These are phyloP conservation scores for Zaprionus taronus DNA, from an alignment of 1,140 invertebrate species.

Conservation along the genomic window DNA sequence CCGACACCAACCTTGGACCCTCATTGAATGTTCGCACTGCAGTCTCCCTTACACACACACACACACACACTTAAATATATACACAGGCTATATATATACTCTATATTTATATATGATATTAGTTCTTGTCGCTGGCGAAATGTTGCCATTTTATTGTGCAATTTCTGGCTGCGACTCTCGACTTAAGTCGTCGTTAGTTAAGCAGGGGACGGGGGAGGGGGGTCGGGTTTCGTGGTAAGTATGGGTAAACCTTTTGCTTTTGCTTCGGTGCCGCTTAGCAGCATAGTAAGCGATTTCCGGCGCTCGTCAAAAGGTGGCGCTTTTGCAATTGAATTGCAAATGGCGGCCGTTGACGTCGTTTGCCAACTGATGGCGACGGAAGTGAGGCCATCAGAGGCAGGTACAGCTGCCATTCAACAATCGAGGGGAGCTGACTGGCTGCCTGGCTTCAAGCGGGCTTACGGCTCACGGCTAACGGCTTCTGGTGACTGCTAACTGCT, in stretches of 20 bases:
- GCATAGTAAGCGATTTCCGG: conserved; percentile 81
- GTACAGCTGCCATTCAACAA: conserved; percentile 58
- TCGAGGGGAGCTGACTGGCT: not conserved
- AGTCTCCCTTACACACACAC: no score
- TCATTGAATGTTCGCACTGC: no score
- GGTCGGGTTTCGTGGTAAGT: conserved; percentile 24
- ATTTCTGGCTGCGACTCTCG: conserved; percentile 56
- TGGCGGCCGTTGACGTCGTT: conserved; percentile 65
- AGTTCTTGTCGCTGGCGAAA: conserved; percentile 60
- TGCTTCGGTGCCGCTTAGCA: conserved; percentile 52
- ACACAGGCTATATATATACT: conserved; percentile 34
- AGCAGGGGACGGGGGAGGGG: not conserved
- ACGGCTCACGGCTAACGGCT: conserved; percentile 43
- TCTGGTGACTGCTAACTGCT: conserved; percentile 1
- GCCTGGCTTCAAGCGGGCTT: conserved; percentile 8
- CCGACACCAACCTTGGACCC: not conserved
- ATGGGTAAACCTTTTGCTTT: conserved; percentile 59
- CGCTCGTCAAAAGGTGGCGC: conserved; percentile 74
- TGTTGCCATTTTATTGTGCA: conserved; percentile 76
- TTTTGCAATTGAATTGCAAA: conserved; percentile 80
- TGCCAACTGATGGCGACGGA: conserved; percentile 59
- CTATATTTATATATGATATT: conserved; percentile 62
- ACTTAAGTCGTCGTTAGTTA: conserved; percentile 11
- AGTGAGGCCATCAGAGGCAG: conserved; percentile 71
- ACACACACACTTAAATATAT: conserved; percentile 21